Evolutionary conservation across 2,113 vertebrate genomes (phyloP).

Genomic region (Cheilinus undulatus): DNA sequence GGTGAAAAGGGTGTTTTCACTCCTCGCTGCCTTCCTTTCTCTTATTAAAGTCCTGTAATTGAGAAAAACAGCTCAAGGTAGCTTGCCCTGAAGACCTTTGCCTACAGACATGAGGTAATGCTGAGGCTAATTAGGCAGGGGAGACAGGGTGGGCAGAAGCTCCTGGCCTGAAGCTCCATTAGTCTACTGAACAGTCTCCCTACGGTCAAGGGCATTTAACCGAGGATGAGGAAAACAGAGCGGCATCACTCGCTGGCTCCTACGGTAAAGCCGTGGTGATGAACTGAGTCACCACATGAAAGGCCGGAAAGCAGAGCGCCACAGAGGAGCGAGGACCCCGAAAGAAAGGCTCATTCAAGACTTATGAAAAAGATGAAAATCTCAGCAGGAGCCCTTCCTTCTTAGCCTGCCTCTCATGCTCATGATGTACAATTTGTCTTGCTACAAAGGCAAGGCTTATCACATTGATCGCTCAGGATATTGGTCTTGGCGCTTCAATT

Average conservation of each 20-base stretch:
- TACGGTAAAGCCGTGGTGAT: conserved; percentile 40
- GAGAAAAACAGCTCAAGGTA: conserved; percentile 69
- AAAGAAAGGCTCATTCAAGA: conserved; percentile 47
- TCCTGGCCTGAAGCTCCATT: conserved; percentile 53
- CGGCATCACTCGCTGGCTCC: conserved; percentile 43
- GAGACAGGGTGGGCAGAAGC: conserved; percentile 63
- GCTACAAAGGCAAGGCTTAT: conserved; percentile 35
- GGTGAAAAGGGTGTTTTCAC: conserved; percentile 47
- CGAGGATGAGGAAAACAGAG: conserved; percentile 71
- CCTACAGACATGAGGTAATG: conserved; percentile 80
- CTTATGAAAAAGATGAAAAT: conserved; percentile 45
- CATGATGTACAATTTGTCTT: conserved; percentile 58
- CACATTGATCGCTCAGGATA: conserved; percentile 51
- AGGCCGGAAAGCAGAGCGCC: conserved; percentile 42
- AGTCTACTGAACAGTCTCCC: conserved; percentile 48
- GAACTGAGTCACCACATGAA: conserved; percentile 69
- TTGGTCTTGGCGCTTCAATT: conserved; percentile 47
- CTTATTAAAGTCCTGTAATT: conserved; percentile 44
- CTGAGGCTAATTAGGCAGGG: conserved; percentile 64
- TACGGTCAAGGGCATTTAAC: conserved; percentile 65
- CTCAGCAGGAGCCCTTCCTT: conserved; percentile 54
- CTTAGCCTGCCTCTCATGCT: conserved; percentile 45
- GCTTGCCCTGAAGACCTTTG: conserved; percentile 57
- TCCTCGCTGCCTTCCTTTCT: neutral
- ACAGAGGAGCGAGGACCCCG: neutral